Conservation (phyloP, 2,113 vertebrate genomes). For the Misgurnus anguillicaudatus region DNA sequence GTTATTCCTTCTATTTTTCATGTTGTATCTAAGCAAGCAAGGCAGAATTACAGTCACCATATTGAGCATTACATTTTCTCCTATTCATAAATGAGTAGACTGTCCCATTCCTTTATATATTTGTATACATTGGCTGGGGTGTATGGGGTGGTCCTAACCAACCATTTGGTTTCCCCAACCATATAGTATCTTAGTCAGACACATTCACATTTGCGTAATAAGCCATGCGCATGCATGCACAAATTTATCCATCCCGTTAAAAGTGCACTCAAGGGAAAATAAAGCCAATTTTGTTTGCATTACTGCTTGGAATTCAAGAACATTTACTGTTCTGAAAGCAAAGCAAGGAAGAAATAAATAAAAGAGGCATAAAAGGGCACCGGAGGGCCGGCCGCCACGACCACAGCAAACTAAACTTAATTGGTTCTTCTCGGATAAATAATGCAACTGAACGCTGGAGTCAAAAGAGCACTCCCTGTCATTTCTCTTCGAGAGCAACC, state of each 20-base stretch:
- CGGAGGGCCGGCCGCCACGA: neutral
- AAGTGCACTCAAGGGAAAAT: constrained; percentile 5
- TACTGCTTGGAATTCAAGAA: neutral
- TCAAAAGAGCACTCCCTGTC: neutral
- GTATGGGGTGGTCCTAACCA: neutral
- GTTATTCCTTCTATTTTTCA: no score
- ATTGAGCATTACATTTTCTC: no score
- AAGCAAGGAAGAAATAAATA: constrained; percentile 27
- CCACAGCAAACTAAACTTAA: constrained; percentile 18
- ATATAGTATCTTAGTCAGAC: neutral
- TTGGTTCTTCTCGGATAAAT: constrained; percentile 17
- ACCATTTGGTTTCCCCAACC: neutral
- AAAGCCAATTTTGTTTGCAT: constrained; percentile 15
- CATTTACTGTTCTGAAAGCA: constrained; percentile 32
- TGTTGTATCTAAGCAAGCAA: no score
- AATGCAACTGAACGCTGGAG: constrained; percentile 24
- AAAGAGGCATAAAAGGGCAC: constrained; percentile 27
- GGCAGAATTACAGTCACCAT: no score
- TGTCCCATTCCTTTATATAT: no score
- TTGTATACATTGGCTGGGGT: neutral
- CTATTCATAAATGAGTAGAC: no score
- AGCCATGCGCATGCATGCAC: neutral
- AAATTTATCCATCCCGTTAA: neutral
- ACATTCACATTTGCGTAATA: neutral
- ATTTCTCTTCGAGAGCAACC: neutral